These are phyloP conservation scores for Astyanax mexicanus DNA, from an alignment of 2,797 vertebrate genomes.

Conservation along the genomic window DNA sequence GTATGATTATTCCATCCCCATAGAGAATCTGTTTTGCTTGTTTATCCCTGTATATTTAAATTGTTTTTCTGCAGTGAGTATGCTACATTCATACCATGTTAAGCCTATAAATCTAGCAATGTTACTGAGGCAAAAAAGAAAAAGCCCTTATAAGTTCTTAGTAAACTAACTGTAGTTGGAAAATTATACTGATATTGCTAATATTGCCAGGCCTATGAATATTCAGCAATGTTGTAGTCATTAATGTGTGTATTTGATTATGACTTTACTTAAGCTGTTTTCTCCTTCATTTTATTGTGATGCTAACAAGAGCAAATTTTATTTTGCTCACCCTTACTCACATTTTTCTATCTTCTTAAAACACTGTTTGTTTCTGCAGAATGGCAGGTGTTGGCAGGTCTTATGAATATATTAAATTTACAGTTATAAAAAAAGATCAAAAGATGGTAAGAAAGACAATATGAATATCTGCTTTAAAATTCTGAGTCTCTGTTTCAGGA, in stretches of 20 bases:
- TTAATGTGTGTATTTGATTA: too few species aligned
- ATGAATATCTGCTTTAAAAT: conserved; percentile 34
- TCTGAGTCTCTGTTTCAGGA: neutral
- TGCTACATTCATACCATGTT: conserved; percentile 3
- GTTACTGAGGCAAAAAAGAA: neutral
- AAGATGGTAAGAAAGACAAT: neutral
- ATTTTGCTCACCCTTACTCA: neutral
- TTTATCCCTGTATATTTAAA: conserved; percentile 7
- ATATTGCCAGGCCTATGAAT: neutral
- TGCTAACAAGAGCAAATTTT: neutral
- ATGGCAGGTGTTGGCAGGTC: neutral
- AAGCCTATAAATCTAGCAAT: neutral
- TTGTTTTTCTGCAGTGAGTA: neutral
- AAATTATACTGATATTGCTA: neutral
- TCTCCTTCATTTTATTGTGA: neutral
- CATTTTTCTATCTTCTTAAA: too few species aligned
- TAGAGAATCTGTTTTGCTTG: neutral
- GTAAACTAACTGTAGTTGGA: neutral
- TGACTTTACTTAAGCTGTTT: too few species aligned
- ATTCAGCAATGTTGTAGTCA: neutral
- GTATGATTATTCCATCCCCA: neutral
- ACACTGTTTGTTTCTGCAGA: neutral
- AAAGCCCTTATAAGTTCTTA: conserved; percentile 6
- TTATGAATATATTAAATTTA: neutral
- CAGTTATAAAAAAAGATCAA: neutral